Evolutionary conservation across 2,888 invertebrate species (phyloP), one percentile per base, ranked within the genome.

Genomic region (Epinotia brunnichana): DNA sequence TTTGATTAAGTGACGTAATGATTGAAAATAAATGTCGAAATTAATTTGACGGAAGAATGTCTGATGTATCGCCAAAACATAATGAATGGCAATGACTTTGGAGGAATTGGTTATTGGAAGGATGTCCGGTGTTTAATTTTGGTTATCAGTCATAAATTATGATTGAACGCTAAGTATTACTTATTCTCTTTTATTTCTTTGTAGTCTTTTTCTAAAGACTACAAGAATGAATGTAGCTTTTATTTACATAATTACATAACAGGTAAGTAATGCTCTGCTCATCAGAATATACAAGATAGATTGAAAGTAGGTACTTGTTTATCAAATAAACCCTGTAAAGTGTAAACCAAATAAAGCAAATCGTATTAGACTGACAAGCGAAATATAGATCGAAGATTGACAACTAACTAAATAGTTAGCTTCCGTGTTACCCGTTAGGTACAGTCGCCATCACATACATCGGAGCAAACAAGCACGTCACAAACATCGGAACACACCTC

Each of bases 1-100:
- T 59, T 71, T 71, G 71, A 71, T 71, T 71, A 67, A 71, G 66
- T 54, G 60, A 67, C 44, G 66, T 60, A 70, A 63, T 54, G 60
- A 67, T 71, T 71, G 71, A 71, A 71, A 71, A 61, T 72, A 72
- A 75, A 72, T 62, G 69, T 69, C 69, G 41, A 60, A 17, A 41
- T 54, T 61, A 64, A 64, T 21, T 61, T 15, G 44, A 60, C 13
- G 60, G 41, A n/a, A 56, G 15, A 61, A 67, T 51, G 59, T 13
- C 53, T 69, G 69, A 53, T 51, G 51, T 54, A 69, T 54, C 54
- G 60, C 60, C 39, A 53, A 61, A 60, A 69, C 41, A 13, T 60
- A 39, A 64, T 41, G 54, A n/a, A 56, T 17, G 24, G 15, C 4
- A 15, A 19, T 35, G 19, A 21, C 15, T 29, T 56, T 10, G 54